Evolutionary conservation across 1,140 invertebrate genomes (phyloP).

Genomic region (Drosophila ficusphila): DNA sequence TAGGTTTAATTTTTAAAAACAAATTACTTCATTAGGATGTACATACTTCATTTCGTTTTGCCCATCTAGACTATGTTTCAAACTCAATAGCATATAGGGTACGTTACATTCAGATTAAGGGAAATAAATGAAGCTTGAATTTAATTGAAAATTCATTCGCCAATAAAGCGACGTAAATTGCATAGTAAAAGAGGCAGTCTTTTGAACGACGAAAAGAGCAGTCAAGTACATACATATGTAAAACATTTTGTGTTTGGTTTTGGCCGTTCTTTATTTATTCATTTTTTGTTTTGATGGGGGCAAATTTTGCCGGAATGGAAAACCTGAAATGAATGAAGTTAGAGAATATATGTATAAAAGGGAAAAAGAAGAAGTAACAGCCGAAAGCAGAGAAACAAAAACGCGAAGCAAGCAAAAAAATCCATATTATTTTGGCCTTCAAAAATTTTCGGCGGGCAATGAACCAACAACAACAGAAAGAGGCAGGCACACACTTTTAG

Average conservation of each 20-base stretch:
- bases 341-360: conserved; percentile 28
- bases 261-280: conserved; percentile 30
- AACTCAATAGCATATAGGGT: too few relatives aligned
- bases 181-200: conserved; percentile 14
- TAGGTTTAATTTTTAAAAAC: not conserved
- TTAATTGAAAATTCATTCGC: not conserved
- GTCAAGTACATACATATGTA: conserved; percentile 51
- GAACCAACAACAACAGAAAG: conserved; percentile 81
- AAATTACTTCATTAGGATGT: too few relatives aligned
- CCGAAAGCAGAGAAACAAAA: conserved; percentile 44
- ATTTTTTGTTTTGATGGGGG: conserved; percentile 21
- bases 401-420: conserved; percentile 54
- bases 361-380: conserved; percentile 63
- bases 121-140: not conserved
- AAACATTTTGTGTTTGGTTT: conserved; percentile 30
- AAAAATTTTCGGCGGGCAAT: conserved; percentile 83
- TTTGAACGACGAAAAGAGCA: conserved; percentile 11
- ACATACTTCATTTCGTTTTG: too few relatives aligned
- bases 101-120: too few relatives aligned
- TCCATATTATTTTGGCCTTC: conserved; percentile 83
- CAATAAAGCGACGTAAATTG: conserved; percentile 44
- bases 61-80: too few relatives aligned
- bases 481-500: conserved; percentile 5
- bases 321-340: conserved; percentile 70
- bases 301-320: conserved; percentile 74